Evolutionary conservation across 2,888 invertebrate species (phyloP), one percentile per base, ranked within the genome.

Genomic region (Hermaeophaga mercurialis): DNA sequence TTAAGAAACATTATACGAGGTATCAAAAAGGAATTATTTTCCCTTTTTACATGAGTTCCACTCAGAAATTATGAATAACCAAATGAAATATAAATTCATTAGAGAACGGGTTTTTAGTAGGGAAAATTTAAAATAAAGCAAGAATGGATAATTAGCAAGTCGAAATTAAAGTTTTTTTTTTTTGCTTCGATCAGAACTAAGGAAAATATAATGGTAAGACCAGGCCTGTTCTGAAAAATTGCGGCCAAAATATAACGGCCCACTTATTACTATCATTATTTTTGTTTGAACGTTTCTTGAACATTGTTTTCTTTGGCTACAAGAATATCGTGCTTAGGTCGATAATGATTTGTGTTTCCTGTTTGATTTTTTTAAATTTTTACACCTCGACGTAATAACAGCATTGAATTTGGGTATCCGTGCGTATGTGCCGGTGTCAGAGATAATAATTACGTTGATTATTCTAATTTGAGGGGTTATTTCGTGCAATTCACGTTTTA

Each of bases 231-330:
- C n/a, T n/a, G n/a, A n/a, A n/a, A n/a, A n/a, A n/a, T n/a, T n/a
- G n/a, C n/a, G n/a, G n/a, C n/a, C n/a, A n/a, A 56, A 26, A 46
- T 17, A 19, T 45, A 50, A 36, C 56, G 34, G 39, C 41, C 34
- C 15, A 12, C 46, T 50, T 33, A 56, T 56, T 46, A 56, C 46
- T 49, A 48, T 49, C 24, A 56, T 56, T 54, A 54, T 48, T 34
- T 34, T 34, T 18, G 28, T 4, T 38, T 12, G 24, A 54, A 43
- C 34, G 47, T 41, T 28, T 22, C 47, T 47, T 47, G 12, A 12
- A 48, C 26, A 43, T 48, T 54, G 47, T 54, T 48, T 54, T 54
- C 19, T 36, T 34, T 11, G 9, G 43, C 33, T 5, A n/a, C 18
- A 24, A 24, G 22, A 39, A 39, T 47, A 46, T 46, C 34, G 22